phyloP scores from a whole-genome alignment of 1,140 invertebrate genomes.

The Pararge aegeria region DNA sequence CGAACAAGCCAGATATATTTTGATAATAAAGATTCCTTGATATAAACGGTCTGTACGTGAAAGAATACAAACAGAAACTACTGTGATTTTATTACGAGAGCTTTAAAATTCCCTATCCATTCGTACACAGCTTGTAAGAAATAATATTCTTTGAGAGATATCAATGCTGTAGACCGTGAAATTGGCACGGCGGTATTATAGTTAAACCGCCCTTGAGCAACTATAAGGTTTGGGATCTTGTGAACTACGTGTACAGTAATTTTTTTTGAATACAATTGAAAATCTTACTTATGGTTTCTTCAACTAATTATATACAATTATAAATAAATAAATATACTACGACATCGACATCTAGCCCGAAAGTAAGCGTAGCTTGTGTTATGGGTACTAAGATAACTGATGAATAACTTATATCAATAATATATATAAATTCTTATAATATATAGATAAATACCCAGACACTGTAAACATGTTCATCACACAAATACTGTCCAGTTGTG shows the following conservation, averaged over 20 bases:
- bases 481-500: no score
- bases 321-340: no score
- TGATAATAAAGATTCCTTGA: background rate
- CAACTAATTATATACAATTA: no score
- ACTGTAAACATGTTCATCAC: no score
- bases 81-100: conserved; percentile 12
- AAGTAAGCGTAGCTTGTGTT: no score
- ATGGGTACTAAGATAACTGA: no score
- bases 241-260: conserved; percentile 20
- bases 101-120: conserved; percentile 7
- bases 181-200: conserved; percentile 21
- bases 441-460: no score
- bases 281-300: no score
- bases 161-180: conserved; percentile 32
- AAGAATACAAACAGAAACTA: conserved; percentile 1
- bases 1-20: no score
- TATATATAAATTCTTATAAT: no score
- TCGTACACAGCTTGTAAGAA: conserved; percentile 7
- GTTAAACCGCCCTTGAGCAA: conserved; percentile 22
- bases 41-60: conserved; percentile 3
- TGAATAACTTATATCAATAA: no score
- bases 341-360: no score
- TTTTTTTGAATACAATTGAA: conserved; percentile 4
- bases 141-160: conserved; percentile 24
- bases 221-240: conserved; percentile 22